Conservation (phyloP, 1,140 invertebrate genomes). For the Chironomus striatipennis region DNA sequence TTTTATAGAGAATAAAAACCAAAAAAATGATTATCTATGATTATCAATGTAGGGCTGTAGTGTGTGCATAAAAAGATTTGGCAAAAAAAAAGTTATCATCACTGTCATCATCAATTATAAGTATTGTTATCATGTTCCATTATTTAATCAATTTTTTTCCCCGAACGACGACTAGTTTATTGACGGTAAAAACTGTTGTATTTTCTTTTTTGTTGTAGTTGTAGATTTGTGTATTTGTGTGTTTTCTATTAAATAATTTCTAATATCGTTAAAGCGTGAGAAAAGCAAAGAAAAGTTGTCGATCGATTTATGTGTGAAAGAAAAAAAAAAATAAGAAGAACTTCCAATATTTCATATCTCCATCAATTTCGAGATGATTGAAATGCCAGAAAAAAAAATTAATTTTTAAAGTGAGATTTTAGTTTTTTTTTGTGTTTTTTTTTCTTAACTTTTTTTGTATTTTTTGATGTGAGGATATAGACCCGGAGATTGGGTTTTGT, state of each 20-base stretch:
- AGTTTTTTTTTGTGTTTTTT: neutral
- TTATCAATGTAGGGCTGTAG: too few relatives aligned
- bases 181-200: conserved; percentile 12
- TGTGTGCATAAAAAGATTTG: neutral
- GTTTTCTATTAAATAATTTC: neutral
- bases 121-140: neutral
- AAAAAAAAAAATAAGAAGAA: too few relatives aligned
- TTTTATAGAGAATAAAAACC: too few relatives aligned
- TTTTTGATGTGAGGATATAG: neutral
- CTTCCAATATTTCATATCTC: too few relatives aligned
- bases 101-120: neutral
- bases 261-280: neutral
- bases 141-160: neutral
- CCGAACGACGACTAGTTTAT: conserved; percentile 17
- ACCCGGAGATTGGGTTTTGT: neutral
- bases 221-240: neutral
- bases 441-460: neutral
- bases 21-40: too few relatives aligned
- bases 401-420: too few relatives aligned
- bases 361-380: too few relatives aligned
- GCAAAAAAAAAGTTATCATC: conserved; percentile 10
- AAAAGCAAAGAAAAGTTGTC: neutral
- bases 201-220: neutral
- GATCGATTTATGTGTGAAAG: too few relatives aligned
- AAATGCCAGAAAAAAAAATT: too few relatives aligned